Evolutionary conservation across 2,113 vertebrate genomes (phyloP).

Genomic region (Dicaeum eximium): DNA sequence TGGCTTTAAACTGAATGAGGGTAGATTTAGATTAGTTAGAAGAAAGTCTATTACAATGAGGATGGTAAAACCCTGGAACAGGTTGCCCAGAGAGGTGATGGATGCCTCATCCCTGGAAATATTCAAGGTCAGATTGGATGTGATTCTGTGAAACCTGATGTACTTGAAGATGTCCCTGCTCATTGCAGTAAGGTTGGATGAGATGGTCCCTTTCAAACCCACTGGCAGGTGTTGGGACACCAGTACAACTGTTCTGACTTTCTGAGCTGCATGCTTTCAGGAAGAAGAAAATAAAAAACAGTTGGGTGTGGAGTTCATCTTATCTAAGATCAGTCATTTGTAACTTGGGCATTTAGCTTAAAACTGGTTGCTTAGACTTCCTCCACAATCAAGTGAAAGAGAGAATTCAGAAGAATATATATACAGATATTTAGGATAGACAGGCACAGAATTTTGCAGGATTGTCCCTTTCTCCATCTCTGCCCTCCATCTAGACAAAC

Average conservation of each 20-base stretch:
- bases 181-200: neutral
- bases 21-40: neutral
- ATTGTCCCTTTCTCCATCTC: neutral
- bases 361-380: neutral
- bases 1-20: neutral
- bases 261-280: fast-evolving
- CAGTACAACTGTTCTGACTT: neutral
- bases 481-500: neutral
- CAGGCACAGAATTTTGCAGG: neutral
- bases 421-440: neutral
- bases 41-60: neutral
- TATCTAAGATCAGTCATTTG: neutral
- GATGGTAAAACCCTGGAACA: neutral
- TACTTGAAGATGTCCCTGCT: neutral
- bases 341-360: neutral
- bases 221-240: neutral
- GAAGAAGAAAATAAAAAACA: neutral
- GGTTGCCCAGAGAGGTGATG: neutral
- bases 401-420: neutral
- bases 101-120: neutral
- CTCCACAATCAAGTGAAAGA: neutral
- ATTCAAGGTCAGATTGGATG: neutral
- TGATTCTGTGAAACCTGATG: neutral
- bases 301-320: neutral
- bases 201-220: neutral